Conservation (phyloP, 2,888 invertebrate genomes). For the Cheilosia vernalis region DNA sequence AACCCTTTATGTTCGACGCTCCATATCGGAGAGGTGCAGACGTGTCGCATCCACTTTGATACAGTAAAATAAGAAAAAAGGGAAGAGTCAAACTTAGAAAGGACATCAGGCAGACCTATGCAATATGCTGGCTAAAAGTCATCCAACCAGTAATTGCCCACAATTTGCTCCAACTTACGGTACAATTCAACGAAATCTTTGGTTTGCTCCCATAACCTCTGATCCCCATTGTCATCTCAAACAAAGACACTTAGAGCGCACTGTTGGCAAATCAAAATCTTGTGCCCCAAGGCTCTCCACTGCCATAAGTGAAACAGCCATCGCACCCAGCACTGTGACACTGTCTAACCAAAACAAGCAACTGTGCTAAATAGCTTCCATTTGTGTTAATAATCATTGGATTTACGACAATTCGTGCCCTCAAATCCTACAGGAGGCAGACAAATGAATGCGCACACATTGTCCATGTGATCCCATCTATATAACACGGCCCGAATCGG, state of each 20-base stretch:
- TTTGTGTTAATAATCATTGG: conserved; percentile 72
- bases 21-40: too few species aligned
- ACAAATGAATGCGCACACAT: conserved; percentile 17
- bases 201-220: conserved; percentile 36
- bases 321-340: not conserved
- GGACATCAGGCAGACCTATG: too few species aligned
- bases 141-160: conserved; percentile 3
- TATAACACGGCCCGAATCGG: not conserved
- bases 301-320: conserved; percentile 10
- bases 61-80: too few species aligned
- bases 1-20: too few species aligned
- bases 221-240: conserved; percentile 34
- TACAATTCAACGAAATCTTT: conserved; percentile 9
- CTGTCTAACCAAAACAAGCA: conserved; percentile 19
- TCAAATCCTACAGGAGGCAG: conserved; percentile 26
- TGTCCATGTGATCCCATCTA: conserved; percentile 21
- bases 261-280: not conserved
- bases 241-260: conserved; percentile 32
- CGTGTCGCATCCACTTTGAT: too few species aligned
- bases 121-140: too few species aligned
- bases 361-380: conserved; percentile 49
- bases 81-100: too few species aligned
- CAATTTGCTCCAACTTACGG: conserved; percentile 26
- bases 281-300: conserved; percentile 22
- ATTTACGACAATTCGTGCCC: conserved; percentile 71